Percentiles rank a stretch among this genome's conserved stretches.
These are phyloP conservation scores for Caenorhabditis tropicalis DNA, from an alignment of 1,140 invertebrate species.

Conservation along the genomic window DNA sequence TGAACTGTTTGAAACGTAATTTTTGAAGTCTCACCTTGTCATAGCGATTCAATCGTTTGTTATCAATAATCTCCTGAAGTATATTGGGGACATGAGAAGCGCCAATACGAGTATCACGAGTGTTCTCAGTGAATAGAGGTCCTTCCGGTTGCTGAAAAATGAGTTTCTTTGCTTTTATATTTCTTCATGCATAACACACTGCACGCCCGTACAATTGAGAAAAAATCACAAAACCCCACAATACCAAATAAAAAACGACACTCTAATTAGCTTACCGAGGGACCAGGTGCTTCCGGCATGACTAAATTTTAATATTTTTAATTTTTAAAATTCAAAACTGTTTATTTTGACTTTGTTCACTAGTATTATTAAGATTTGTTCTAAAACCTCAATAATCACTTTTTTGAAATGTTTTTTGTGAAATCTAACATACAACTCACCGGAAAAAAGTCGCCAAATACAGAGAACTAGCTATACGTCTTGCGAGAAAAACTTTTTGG, in stretches of 20 bases:
- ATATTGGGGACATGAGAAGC: conserved; percentile 10
- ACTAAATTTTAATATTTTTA: neutral
- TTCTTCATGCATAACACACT: neutral
- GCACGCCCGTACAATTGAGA: neutral
- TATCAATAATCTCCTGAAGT: conserved; percentile 48
- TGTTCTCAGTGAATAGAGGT: conserved; percentile 49
- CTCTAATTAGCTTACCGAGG: neutral
- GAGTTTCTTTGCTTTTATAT: neutral
- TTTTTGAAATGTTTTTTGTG: neutral
- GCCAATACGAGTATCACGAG: neutral
- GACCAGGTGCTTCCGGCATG: neutral
- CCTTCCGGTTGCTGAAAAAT: conserved; percentile 44
- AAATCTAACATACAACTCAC: conserved; percentile 2
- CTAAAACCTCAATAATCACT: no score
- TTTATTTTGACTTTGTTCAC: no score
- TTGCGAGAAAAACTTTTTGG: neutral
- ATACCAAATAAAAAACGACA: neutral
- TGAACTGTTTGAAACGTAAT: neutral
- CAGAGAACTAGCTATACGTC: neutral
- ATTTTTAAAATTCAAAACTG: neutral
- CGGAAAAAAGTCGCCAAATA: neutral
- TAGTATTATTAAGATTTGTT: no score
- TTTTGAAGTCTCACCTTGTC: conserved; percentile 15
- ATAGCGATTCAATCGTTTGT: conserved; percentile 44
- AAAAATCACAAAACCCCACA: neutral